These are phyloP conservation scores for Ashinkailepas kermadecensis DNA, from an alignment of 2,888 invertebrate genomes.

Conservation along the genomic window DNA sequence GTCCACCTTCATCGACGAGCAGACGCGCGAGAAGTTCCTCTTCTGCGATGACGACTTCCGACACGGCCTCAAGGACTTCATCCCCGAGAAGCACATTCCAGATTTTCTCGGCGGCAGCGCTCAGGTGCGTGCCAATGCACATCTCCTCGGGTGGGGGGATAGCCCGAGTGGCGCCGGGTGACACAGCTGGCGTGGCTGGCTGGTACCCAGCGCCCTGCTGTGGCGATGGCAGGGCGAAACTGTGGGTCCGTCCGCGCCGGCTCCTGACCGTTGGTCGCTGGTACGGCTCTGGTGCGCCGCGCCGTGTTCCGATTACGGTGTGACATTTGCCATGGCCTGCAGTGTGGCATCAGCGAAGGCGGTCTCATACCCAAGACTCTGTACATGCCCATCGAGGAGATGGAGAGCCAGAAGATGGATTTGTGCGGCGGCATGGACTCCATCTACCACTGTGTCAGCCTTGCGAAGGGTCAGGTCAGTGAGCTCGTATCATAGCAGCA, in stretches of 20 bases:
- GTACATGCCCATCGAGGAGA: constrained; percentile 57
- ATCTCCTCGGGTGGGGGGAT: no score
- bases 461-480: constrained; percentile 52
- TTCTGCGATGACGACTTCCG: constrained; percentile 86
- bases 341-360: constrained; percentile 49
- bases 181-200: no score
- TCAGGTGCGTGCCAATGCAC: constrained; percentile 53
- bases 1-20: constrained; percentile 68
- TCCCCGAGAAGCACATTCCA: constrained; percentile 74
- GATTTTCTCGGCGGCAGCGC: constrained; percentile 87
- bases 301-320: no score
- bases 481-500: no score
- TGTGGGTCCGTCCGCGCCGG: no score
- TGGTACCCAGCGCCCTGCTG: no score
- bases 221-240: no score
- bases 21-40: constrained; percentile 62
- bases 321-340: background rate
- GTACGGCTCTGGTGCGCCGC: no score
- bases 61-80: constrained; percentile 73
- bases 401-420: constrained; percentile 37
- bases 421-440: constrained; percentile 51
- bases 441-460: constrained; percentile 60
- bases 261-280: no score
- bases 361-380: constrained; percentile 79
- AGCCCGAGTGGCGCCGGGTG: no score